Conservation (phyloP, 2,888 invertebrate genomes). For the Lepidochrysops patricia region DNA sequence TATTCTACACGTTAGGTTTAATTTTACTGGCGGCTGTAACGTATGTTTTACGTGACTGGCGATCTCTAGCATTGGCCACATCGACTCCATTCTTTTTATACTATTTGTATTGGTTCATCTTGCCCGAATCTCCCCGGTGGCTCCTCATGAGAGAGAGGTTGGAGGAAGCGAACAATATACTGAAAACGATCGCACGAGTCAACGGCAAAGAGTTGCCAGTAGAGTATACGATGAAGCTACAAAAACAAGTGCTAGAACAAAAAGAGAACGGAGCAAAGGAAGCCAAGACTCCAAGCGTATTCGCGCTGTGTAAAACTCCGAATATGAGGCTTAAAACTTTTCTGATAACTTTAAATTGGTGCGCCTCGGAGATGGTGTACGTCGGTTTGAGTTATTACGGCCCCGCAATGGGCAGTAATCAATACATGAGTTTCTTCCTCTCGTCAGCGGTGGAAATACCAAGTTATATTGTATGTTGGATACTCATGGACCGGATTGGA, state of each 20-base stretch:
- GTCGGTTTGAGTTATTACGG: slow-evolving; percentile 94
- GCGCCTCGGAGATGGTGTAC: slow-evolving; percentile 94
- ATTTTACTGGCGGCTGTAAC: slow-evolving; percentile 89
- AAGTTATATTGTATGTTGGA: slow-evolving; percentile 90
- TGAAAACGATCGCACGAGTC: slow-evolving; percentile 84
- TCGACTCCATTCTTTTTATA: slow-evolving; percentile 90
- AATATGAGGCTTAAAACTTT: slow-evolving; percentile 92
- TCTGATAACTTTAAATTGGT: slow-evolving; percentile 91
- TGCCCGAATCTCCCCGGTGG: slow-evolving; percentile 95
- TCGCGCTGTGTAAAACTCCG: slow-evolving; percentile 84
- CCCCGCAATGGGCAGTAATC: slow-evolving; percentile 89
- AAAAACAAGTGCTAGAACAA: slow-evolving; percentile 80
- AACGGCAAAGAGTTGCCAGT: slow-evolving; percentile 85
- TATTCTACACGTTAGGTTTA: slow-evolving; percentile 91
- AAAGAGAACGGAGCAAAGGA: slow-evolving; percentile 68
- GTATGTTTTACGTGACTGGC: slow-evolving; percentile 89
- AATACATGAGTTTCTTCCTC: slow-evolving; percentile 91
- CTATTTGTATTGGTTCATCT: slow-evolving; percentile 87
- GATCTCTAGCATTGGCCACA: slow-evolving; percentile 84
- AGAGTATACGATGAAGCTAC: slow-evolving; percentile 81
- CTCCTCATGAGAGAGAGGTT: slow-evolving; percentile 86
- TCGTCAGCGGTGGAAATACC: slow-evolving; percentile 92
- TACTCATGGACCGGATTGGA: slow-evolving; percentile 91
- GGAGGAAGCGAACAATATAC: slow-evolving; percentile 85
- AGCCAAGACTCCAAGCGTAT: slow-evolving; percentile 65